Conservation (phyloP, 2,797 vertebrate genomes). For the Hozukius guyotensis region DNA sequence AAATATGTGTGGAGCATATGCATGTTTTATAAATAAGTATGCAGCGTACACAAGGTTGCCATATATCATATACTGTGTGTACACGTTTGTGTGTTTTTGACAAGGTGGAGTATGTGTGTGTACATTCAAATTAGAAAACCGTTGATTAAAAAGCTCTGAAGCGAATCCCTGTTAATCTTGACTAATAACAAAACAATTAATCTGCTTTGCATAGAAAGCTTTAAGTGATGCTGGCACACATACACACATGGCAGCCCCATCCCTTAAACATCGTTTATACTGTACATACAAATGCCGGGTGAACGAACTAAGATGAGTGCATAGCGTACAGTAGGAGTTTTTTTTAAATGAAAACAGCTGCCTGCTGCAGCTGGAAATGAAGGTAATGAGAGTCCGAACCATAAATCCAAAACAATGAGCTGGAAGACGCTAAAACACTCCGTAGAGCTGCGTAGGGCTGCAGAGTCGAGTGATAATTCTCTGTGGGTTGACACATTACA, state of each 20-base stretch:
- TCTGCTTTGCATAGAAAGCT: constrained; percentile 13
- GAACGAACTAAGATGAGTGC: background rate
- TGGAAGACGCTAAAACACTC: too few relatives aligned
- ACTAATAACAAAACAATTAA: constrained; percentile 48
- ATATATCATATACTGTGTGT: background rate
- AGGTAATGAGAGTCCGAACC: too few relatives aligned
- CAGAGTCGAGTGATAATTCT: background rate
- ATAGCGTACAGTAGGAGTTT: background rate
- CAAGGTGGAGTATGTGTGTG: background rate
- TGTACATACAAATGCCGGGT: background rate
- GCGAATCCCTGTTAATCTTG: constrained; percentile 31
- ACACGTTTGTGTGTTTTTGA: background rate
- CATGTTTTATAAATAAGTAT: background rate
- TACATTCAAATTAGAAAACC: background rate
- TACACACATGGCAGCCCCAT: background rate
- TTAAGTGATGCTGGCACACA: background rate
- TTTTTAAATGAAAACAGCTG: background rate
- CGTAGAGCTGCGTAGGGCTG: too few relatives aligned
- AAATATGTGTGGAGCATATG: background rate
- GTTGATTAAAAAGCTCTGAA: constrained; percentile 56
- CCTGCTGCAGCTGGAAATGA: background rate
- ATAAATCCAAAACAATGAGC: too few relatives aligned
- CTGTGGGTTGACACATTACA: background rate
- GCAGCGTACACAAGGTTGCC: background rate
- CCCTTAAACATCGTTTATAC: background rate